Conservation (phyloP, 1,140 invertebrate genomes). For the Epicauta chinensis region DNA sequence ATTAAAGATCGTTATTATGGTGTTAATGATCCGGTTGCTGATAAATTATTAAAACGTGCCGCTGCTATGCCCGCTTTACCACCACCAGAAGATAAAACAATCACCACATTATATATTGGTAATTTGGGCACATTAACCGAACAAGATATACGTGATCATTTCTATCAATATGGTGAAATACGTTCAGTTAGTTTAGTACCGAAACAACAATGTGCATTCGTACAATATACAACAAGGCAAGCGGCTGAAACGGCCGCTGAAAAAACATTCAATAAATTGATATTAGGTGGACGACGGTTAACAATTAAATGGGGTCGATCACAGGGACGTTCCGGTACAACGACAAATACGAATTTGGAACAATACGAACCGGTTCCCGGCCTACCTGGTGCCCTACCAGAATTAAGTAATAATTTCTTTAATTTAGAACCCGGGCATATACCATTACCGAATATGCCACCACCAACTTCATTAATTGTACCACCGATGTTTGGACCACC, state of each 20-base stretch:
- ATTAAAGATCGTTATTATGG: slow-evolving; percentile 99
- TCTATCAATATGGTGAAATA: slow-evolving; percentile 99
- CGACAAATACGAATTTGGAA: slow-evolving; percentile 34
- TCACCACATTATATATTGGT: slow-evolving; percentile 95
- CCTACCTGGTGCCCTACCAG: slow-evolving; percentile 69
- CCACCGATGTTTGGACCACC: slow-evolving; percentile 44
- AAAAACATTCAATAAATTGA: slow-evolving; percentile 93
- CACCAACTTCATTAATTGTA: slow-evolving; percentile 52
- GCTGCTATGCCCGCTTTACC: slow-evolving; percentile 92
- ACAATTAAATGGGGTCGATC: slow-evolving; percentile 97
- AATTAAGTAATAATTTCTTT: slow-evolving; percentile 76
- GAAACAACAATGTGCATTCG: slow-evolving; percentile 95
- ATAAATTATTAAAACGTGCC: slow-evolving; percentile 90
- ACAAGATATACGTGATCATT: slow-evolving; percentile 86
- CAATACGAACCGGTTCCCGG: slow-evolving; percentile 82
- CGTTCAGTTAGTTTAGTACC: slow-evolving; percentile 85
- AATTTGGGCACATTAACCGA: slow-evolving; percentile 90
- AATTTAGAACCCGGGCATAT: slow-evolving; percentile 59
- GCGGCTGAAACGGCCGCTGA: slow-evolving; percentile 93
- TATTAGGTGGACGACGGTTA: slow-evolving; percentile 76
- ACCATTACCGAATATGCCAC: slow-evolving; percentile 45
- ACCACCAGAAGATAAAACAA: slow-evolving; percentile 91
- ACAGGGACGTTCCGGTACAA: slow-evolving; percentile 51
- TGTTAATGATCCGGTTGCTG: slow-evolving; percentile 97
- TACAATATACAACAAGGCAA: slow-evolving; percentile 87